Conservation (phyloP, 2,888 invertebrate genomes). For the Cremastobaeus sp. region DNA sequence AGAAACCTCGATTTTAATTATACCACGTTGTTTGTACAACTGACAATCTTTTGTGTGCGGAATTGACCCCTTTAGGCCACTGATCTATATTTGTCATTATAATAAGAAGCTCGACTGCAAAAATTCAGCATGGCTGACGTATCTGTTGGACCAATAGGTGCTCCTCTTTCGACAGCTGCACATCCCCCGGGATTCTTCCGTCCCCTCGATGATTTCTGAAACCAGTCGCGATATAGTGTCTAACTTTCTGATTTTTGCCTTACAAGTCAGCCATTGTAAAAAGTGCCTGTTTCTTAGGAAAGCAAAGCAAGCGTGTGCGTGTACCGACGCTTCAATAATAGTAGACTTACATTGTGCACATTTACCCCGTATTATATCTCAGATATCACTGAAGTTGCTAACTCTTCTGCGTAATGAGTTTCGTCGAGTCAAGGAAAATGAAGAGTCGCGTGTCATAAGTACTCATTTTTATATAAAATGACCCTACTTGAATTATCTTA, state of each 20-base stretch:
- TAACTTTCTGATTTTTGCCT: slow-evolving; percentile 79
- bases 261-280: slow-evolving; percentile 78
- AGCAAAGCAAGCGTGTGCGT: slow-evolving; percentile 45
- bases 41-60: too few relatives aligned
- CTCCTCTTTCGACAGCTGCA: slow-evolving; percentile 74
- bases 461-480: slow-evolving; percentile 32
- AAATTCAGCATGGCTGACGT: too few relatives aligned
- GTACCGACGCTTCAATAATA: slow-evolving; percentile 42
- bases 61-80: too few relatives aligned
- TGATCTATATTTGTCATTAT: too few relatives aligned
- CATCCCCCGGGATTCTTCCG: slow-evolving; percentile 71
- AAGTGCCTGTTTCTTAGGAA: slow-evolving; percentile 64
- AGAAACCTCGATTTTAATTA: too few relatives aligned
- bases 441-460: slow-evolving; percentile 54
- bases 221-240: slow-evolving; percentile 67
- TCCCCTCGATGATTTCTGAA: slow-evolving; percentile 63
- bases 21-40: too few relatives aligned
- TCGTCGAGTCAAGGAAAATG: slow-evolving; percentile 40
- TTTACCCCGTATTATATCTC: slow-evolving; percentile 29
- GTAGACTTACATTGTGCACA: slow-evolving; percentile 44
- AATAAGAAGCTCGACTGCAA: too few relatives aligned
- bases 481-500: slow-evolving; percentile 32
- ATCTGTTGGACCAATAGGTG: slow-evolving; percentile 70
- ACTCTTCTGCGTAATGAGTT: slow-evolving; percentile 46
- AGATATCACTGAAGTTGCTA: slow-evolving; percentile 27